A percentile compares a stretch with the other conserved stretches of the same genome.
Conservation (phyloP, 2,888 invertebrate species). For the Lithodes maja region DNA sequence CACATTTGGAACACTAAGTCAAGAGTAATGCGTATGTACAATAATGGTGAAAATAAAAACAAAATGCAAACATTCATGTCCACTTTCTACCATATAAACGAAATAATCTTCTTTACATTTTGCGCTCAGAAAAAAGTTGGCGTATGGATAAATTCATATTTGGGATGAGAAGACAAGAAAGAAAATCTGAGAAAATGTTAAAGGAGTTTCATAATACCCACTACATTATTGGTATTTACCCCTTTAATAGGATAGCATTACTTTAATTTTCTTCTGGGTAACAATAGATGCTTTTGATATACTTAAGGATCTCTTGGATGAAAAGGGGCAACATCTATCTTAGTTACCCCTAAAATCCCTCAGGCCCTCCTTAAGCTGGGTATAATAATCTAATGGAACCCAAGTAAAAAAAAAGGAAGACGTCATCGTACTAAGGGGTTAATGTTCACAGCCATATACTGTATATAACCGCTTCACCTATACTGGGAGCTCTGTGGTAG, state of each 20-base stretch:
- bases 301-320: too few species aligned
- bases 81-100: background rate
- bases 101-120: background rate
- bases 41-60: background rate
- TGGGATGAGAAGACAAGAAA: background rate
- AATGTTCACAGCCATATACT: slow-evolving; percentile 20
- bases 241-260: too few species aligned
- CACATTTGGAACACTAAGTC: background rate
- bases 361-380: background rate
- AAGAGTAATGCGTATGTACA: background rate
- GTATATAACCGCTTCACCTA: background rate
- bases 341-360: too few species aligned
- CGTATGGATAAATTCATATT: background rate
- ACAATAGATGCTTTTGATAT: too few species aligned
- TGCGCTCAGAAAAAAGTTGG: background rate
- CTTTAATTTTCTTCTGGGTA: too few species aligned
- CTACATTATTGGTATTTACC: background rate
- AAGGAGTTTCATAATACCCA: background rate
- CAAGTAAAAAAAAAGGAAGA: background rate
- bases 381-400: background rate
- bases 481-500: background rate
- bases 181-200: background rate
- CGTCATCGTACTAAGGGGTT: background rate
- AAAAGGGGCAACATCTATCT: too few species aligned
- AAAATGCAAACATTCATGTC: background rate